Percentiles rank a stretch among this genome's conserved stretches.
These are phyloP conservation scores for Holacanthus passer DNA, from an alignment of 2,113 vertebrate genomes.

Conservation along the genomic window DNA sequence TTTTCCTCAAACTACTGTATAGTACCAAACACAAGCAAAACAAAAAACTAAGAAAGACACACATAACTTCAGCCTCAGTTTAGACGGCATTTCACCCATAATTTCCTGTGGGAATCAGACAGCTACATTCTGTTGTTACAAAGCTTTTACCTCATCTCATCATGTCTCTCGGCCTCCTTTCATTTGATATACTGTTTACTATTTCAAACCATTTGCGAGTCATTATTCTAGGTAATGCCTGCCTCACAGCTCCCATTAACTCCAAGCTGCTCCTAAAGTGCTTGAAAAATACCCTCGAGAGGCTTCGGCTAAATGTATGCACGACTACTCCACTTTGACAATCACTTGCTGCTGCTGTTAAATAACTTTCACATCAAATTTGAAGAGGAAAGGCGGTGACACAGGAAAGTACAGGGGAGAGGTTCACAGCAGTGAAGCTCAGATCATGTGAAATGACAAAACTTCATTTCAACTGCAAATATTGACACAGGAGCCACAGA, in stretches of 20 bases:
- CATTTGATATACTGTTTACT: slow-evolving; percentile 56
- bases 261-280: slow-evolving; percentile 49
- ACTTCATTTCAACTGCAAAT: slow-evolving; percentile 20
- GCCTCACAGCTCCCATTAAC: slow-evolving; percentile 49
- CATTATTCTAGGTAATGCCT: slow-evolving; percentile 56
- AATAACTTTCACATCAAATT: slow-evolving; percentile 42
- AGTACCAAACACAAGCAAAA: not conserved
- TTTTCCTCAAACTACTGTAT: not conserved
- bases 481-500: slow-evolving; percentile 7
- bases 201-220: slow-evolving; percentile 52
- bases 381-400: not conserved
- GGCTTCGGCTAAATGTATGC: slow-evolving; percentile 30
- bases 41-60: slow-evolving; percentile 1
- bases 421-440: not conserved
- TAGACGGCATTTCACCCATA: not conserved
- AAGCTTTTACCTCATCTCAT: slow-evolving; percentile 42
- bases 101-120: slow-evolving; percentile 18
- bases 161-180: slow-evolving; percentile 43
- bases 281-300: slow-evolving; percentile 50
- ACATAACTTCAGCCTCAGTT: slow-evolving; percentile 1
- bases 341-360: slow-evolving; percentile 27
- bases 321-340: slow-evolving; percentile 19
- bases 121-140: slow-evolving; percentile 25
- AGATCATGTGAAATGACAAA: slow-evolving; percentile 13
- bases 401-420: not conserved